A percentile compares a stretch with the other conserved stretches of the same genome.
Evolutionary conservation across 2,888 invertebrate species (phyloP).

Genomic region (Hemistola chrysoprasaria): DNA sequence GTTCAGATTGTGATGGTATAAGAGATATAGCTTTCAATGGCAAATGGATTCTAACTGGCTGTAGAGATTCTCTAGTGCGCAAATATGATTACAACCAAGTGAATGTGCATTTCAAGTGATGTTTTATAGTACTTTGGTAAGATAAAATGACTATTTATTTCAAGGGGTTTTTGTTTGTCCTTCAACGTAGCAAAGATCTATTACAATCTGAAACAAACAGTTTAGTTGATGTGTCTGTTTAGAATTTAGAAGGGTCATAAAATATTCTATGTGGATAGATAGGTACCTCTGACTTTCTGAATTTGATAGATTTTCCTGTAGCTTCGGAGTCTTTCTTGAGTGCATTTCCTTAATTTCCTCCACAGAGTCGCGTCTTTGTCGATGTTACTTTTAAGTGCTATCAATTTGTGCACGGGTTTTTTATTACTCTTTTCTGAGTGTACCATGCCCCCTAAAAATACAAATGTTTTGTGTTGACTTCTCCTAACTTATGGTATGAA

Average conservation of each 20-base stretch:
- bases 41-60: conserved; percentile 83
- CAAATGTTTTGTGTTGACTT: no score
- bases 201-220: background rate
- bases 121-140: conserved; percentile 18
- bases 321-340: conserved; percentile 34
- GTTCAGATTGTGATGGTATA: conserved; percentile 87
- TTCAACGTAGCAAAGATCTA: background rate
- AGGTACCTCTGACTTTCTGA: conserved; percentile 30
- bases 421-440: no score
- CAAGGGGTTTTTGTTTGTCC: conserved; percentile 1
- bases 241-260: no score
- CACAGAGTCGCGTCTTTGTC: conserved; percentile 47
- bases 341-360: conserved; percentile 43
- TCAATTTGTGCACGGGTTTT: conserved; percentile 29
- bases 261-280: background rate
- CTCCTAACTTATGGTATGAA: no score
- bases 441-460: no score
- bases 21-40: conserved; percentile 83
- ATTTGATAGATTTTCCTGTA: conserved; percentile 34
- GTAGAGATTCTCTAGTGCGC: conserved; percentile 84
- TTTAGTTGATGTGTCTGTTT: no score
- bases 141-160: conserved; percentile 29
- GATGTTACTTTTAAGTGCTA: conserved; percentile 41
- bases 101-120: conserved; percentile 70
- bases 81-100: conserved; percentile 83